Conservation (phyloP, 2,797 vertebrate genomes). For the Sebastiscus tertius region DNA sequence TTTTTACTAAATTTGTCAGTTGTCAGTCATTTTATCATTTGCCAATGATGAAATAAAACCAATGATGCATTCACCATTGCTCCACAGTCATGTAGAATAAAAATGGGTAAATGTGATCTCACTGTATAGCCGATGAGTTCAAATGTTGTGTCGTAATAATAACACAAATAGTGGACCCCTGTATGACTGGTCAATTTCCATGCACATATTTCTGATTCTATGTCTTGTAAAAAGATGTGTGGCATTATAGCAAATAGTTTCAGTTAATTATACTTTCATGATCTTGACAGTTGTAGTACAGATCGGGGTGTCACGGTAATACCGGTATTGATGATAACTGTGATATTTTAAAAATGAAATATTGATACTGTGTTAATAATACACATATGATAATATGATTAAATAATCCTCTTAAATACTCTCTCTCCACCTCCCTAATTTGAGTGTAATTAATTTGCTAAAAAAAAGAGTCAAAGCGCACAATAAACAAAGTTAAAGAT, state of each 20-base stretch:
- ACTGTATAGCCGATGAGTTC: background rate
- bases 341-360: too few relatives aligned
- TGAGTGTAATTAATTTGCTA: too few relatives aligned
- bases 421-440: too few relatives aligned
- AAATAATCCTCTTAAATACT: too few relatives aligned
- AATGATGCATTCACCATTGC: background rate
- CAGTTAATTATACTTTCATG: background rate
- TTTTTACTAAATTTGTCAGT: background rate
- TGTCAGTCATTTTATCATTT: background rate
- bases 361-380: too few relatives aligned
- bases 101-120: background rate
- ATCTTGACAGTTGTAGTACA: background rate
- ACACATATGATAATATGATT: too few relatives aligned
- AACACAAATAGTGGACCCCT: background rate
- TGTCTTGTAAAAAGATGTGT: background rate
- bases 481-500: too few relatives aligned
- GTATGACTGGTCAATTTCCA: background rate
- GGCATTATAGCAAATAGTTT: background rate
- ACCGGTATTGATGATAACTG: too few relatives aligned
- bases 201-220: too few relatives aligned
- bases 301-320: too few relatives aligned
- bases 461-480: too few relatives aligned
- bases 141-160: background rate
- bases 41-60: background rate
- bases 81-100: background rate